A percentile compares a stretch with the other conserved stretches of the same genome.
phyloP scores from a whole-genome alignment of 92 coral and sea anemone species.

The Epizoanthus stellaris region DNA sequence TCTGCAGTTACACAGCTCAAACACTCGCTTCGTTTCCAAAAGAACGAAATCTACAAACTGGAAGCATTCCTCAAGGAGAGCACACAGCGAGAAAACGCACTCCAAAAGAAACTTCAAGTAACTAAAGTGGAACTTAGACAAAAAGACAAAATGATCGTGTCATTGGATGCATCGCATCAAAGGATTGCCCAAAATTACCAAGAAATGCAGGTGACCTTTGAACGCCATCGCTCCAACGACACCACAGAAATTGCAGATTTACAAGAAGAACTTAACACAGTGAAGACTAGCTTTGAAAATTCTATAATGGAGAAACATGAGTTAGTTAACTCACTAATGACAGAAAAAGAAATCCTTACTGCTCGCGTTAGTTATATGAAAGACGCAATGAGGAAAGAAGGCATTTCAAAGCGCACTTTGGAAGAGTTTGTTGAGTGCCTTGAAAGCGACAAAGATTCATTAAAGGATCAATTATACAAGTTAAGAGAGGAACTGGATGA shows the following conservation, averaged over 20 bases:
- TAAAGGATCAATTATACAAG: neutral
- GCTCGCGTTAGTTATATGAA: no score
- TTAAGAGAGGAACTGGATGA: constrained; percentile 19
- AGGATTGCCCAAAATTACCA: neutral
- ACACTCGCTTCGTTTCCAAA: constrained; percentile 25
- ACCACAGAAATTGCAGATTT: neutral
- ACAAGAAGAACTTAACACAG: no score
- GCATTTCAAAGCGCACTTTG: constrained; percentile 13
- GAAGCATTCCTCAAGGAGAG: neutral
- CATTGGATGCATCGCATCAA: neutral
- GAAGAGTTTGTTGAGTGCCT: constrained; percentile 15
- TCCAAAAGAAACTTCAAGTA: neutral
- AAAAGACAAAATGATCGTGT: neutral
- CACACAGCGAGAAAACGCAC: constrained; percentile 1
- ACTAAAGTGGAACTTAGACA: neutral
- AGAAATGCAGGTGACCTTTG: neutral
- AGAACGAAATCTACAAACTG: constrained; percentile 3
- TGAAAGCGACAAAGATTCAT: constrained; percentile 19
- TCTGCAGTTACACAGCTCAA: constrained; percentile 17
- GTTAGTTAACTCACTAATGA: no score
- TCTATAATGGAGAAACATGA: no score
- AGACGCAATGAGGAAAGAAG: constrained; percentile 9
- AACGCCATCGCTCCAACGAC: constrained; percentile 3
- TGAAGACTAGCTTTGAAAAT: no score
- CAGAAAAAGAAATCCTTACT: no score